These are phyloP conservation scores for Drosophila nikananu DNA, from an alignment of 1,140 invertebrate genomes.

Conservation along the genomic window DNA sequence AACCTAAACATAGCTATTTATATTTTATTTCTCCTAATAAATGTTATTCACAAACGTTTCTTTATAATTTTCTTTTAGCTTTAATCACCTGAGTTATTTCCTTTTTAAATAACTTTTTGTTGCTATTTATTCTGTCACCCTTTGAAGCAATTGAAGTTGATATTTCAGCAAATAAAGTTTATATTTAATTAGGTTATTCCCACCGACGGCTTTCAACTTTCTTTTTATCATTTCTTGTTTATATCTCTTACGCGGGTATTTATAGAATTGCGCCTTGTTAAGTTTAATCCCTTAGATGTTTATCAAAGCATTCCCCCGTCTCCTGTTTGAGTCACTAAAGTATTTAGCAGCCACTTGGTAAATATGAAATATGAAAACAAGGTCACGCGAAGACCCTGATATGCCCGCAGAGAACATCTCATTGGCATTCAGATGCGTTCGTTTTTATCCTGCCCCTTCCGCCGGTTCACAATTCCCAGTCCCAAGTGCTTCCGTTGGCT, in stretches of 20 bases:
- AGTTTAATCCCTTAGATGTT: slow-evolving; percentile 15
- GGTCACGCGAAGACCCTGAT: neutral
- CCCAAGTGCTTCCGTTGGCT: slow-evolving; percentile 20
- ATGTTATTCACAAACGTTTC: neutral
- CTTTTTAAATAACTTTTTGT: neutral
- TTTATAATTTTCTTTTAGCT: neutral
- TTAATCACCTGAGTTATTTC: neutral
- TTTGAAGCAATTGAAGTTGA: neutral
- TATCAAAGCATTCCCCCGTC: neutral
- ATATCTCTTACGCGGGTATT: neutral
- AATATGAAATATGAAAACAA: slow-evolving; percentile 16
- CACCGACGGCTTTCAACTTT: slow-evolving; percentile 3
- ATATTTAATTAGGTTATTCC: neutral
- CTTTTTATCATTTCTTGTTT: neutral
- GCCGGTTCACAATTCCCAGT: neutral
- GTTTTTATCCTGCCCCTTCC: slow-evolving; percentile 8
- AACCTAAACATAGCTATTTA: neutral
- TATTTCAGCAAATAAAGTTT: slow-evolving; percentile 1
- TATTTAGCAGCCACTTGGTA: slow-evolving; percentile 3
- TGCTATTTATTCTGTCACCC: neutral
- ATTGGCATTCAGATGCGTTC: slow-evolving; percentile 26
- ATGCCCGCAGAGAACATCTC: slow-evolving; percentile 13
- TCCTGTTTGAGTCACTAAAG: neutral
- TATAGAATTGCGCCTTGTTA: slow-evolving; percentile 6
- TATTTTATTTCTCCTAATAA: neutral